Evolutionary conservation across 2,888 invertebrate species (phyloP).

Genomic region (Chrysolina americana): DNA sequence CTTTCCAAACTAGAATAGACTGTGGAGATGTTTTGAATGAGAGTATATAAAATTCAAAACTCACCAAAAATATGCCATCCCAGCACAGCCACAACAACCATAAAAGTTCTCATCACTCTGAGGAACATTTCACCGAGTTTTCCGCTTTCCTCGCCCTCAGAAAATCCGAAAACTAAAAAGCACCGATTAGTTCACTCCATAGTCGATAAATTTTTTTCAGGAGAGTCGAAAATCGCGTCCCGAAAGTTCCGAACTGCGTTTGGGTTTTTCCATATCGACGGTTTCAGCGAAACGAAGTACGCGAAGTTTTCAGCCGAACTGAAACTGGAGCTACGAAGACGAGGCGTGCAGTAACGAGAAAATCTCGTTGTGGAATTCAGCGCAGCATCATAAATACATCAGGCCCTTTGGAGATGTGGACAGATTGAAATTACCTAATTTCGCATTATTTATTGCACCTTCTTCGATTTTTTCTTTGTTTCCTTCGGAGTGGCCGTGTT

Average conservation of each 20-base stretch:
- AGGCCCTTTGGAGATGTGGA: conserved; percentile 40
- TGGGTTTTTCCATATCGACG: not conserved
- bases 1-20: no score
- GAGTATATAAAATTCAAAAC: not conserved
- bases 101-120: not conserved
- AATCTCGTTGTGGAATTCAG: conserved; percentile 43
- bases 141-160: not conserved
- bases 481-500: not conserved
- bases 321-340: conserved; percentile 38
- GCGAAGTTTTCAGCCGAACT: conserved; percentile 35
- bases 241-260: conserved; percentile 12
- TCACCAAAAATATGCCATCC: not conserved
- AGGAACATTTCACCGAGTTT: conserved; percentile 7
- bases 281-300: conserved; percentile 28
- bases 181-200: conserved; percentile 25
- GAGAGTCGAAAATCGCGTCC: conserved; percentile 2
- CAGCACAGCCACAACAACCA: not conserved
- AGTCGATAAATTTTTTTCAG: conserved; percentile 8
- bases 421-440: conserved; percentile 41
- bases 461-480: conserved; percentile 17
- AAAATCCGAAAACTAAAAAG: not conserved
- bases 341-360: conserved; percentile 32
- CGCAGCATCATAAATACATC: conserved; percentile 46
- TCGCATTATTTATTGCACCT: conserved; percentile 34
- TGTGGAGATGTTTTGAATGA: not conserved